Evolutionary conservation across 2,888 invertebrate genomes (phyloP), one percentile per base, ranked within the genome.

Genomic region (Cerastis rubricosa): DNA sequence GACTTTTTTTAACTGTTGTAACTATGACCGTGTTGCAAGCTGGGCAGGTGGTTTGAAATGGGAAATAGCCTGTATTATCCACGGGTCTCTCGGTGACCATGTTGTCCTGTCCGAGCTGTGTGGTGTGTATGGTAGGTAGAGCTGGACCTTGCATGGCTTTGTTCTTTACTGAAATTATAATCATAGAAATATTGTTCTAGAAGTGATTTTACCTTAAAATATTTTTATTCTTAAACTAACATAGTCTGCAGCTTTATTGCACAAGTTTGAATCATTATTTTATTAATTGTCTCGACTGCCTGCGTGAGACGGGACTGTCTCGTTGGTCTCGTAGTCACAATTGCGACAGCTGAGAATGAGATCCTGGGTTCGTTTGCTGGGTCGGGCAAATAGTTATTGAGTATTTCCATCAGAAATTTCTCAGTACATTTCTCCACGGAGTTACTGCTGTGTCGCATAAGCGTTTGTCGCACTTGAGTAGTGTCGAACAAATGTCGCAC

Each of bases 21-120:
- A 94, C 88, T 1, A 97, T 93, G 29, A 93, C 93, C 12, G 90
- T 90, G 29, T 95, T 93, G 79, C 97, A 97, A 2, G 94, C 94
- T 4, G 92, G 95, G 81, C 97, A 97, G 17, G 92, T 91, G 1
- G 93, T 71, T 1, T 73, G 45, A 0, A 92, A 78, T 0, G 95
- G 88, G 1, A 78, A 68, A 0, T 92, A 85, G 0, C 93, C 91
- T 90, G 94, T 91, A 12, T 78, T 85, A 22, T 86, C 88, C 17
- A 85, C 78, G 11, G 85, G 19, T 22, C 65, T n/a, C 11, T 74
- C 76, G 0, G 77, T 51, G 2, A 76, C 19, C 12, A 69, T 35
- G 49, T 54, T n/a, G 81, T 83, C 22, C 3, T 35, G 35, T 64
- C 57, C 73, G 1, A 17, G 3, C 57, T 25, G 45, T 35, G 19